Conservation (phyloP, 2,113 vertebrate genomes). For the Sterna hirundo region DNA sequence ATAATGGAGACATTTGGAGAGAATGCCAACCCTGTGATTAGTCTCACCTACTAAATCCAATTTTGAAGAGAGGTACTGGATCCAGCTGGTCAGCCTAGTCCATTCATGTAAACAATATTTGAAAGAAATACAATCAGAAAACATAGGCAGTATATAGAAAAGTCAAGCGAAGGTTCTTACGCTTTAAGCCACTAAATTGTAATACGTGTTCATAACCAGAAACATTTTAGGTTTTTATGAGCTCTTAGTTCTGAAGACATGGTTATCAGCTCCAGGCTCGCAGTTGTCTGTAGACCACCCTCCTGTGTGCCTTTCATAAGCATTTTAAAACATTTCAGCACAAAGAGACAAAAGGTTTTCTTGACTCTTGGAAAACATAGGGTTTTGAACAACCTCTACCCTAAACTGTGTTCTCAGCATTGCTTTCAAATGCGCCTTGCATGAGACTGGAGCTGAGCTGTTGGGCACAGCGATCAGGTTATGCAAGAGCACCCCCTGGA, state of each 20-base stretch:
- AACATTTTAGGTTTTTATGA: neutral
- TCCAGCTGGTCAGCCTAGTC: neutral
- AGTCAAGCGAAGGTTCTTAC: neutral
- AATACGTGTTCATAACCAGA: neutral
- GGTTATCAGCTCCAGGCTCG: neutral
- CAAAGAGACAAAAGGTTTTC: neutral
- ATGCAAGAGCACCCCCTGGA: slow-evolving; percentile 25
- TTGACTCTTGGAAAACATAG: neutral
- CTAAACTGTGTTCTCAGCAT: neutral
- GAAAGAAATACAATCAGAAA: neutral
- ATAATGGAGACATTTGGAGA: neutral
- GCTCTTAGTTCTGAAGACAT: neutral
- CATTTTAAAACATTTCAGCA: neutral
- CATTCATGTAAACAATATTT: neutral
- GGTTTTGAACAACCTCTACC: neutral
- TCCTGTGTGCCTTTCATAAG: neutral
- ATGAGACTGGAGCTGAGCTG: neutral
- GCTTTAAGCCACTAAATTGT: neutral
- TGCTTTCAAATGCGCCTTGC: neutral
- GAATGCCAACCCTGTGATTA: neutral
- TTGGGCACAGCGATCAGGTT: neutral
- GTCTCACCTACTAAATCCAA: neutral
- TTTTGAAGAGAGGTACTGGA: neutral
- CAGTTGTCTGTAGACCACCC: neutral
- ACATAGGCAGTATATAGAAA: neutral